Evolutionary conservation across 2,113 vertebrate species (phyloP).

Genomic region (Dicerorhinus sumatrensis): DNA sequence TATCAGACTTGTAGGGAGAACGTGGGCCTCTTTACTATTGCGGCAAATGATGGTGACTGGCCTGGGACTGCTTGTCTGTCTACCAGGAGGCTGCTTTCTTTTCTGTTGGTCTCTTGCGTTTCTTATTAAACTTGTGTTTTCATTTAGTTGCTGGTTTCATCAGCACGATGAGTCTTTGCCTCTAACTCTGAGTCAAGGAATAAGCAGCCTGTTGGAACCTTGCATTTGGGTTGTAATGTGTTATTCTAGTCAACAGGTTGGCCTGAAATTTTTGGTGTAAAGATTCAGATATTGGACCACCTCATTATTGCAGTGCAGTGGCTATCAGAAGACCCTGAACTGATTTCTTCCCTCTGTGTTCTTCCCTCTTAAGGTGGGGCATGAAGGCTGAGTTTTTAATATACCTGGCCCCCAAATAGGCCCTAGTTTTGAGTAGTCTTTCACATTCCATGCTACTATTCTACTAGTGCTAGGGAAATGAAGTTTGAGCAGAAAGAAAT

Average conservation of each 20-base stretch:
- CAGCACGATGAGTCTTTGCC: not conserved
- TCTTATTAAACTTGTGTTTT: not conserved
- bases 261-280: not conserved
- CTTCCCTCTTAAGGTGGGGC: not conserved
- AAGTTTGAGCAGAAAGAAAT: not conserved
- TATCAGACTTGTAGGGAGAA: not conserved
- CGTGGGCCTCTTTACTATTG: not conserved
- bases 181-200: not conserved
- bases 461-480: not conserved
- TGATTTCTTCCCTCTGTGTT: not conserved
- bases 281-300: not conserved
- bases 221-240: not conserved
- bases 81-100: not conserved
- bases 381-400: not conserved
- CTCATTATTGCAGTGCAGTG: not conserved
- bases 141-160: not conserved
- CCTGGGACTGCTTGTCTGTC: not conserved
- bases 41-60: not conserved
- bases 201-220: not conserved
- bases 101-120: not conserved
- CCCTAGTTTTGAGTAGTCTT: not conserved
- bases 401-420: not conserved
- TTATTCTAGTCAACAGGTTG: not conserved
- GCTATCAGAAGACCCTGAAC: not conserved
- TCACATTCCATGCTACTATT: not conserved